Evolutionary conservation across 2,888 invertebrate genomes (phyloP).

Genomic region (Platypus cylindrus): DNA sequence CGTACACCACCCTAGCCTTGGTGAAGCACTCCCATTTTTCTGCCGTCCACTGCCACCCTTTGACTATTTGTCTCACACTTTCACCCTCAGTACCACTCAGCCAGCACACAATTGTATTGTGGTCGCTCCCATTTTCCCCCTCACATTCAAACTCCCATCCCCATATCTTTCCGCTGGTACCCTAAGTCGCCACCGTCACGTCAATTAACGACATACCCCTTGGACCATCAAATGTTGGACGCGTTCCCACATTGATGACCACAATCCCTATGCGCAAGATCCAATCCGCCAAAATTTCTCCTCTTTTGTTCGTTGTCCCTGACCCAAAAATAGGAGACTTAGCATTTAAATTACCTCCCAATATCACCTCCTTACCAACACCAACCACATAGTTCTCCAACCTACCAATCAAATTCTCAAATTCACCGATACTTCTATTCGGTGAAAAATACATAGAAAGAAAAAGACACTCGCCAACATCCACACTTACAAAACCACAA

Average conservation of each 20-base stretch:
- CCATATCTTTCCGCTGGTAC: neutral
- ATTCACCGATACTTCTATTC: slow-evolving; percentile 8
- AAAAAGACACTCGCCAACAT: slow-evolving; percentile 1
- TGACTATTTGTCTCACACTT: no score
- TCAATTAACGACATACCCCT: slow-evolving; percentile 9
- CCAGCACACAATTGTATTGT: no score
- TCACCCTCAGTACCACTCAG: no score
- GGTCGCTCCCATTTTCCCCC: neutral
- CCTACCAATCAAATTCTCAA: slow-evolving; percentile 6
- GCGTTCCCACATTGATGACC: slow-evolving; percentile 6
- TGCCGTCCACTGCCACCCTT: no score
- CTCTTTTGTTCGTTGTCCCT: slow-evolving; percentile 3
- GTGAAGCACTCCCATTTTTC: no score
- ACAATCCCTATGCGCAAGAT: slow-evolving; percentile 1
- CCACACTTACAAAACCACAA: slow-evolving; percentile 4
- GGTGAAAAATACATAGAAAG: slow-evolving; percentile 12
- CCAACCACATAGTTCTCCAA: slow-evolving; percentile 8
- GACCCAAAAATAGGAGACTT: slow-evolving; percentile 4
- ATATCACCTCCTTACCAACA: slow-evolving; percentile 2
- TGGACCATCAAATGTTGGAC: slow-evolving; percentile 5
- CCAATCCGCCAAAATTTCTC: slow-evolving; percentile 11
- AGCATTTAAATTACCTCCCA: slow-evolving; percentile 11
- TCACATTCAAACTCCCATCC: neutral
- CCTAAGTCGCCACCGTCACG: slow-evolving; percentile 4
- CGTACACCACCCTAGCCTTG: no score